phyloP scores from a whole-genome alignment of 1,140 invertebrate genomes.

The Dolichoris vasculosae region DNA sequence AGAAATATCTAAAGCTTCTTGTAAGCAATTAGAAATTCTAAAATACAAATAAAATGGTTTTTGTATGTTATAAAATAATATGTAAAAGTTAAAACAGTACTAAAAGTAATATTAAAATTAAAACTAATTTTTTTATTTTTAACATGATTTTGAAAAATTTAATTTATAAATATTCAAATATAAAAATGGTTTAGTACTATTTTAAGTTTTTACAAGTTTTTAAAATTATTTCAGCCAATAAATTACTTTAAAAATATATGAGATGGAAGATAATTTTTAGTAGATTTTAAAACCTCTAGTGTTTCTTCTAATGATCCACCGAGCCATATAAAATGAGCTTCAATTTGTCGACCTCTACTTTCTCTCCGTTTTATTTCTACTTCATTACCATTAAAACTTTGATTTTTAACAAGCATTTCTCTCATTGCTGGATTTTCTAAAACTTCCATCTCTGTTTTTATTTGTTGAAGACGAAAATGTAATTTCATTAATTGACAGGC shows the following conservation, averaged over 20 bases:
- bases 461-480: constrained; percentile 77
- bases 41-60: constrained; percentile 48
- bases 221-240: not conserved
- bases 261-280: constrained; percentile 65
- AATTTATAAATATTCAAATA: too few species aligned
- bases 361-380: constrained; percentile 56
- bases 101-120: not conserved
- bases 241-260: constrained; percentile 68
- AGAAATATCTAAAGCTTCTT: constrained; percentile 72
- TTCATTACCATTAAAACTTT: constrained; percentile 59
- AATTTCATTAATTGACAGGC: constrained; percentile 74
- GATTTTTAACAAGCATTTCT: constrained; percentile 68
- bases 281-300: constrained; percentile 69
- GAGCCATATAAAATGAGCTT: constrained; percentile 75
- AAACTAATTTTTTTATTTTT: not conserved
- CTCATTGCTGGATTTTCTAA: constrained; percentile 78
- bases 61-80: not conserved
- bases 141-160: not conserved
- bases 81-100: not conserved
- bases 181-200: constrained; percentile 10
- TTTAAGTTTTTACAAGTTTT: constrained; percentile 10
- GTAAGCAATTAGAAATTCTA: constrained; percentile 68
- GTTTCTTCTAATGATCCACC: constrained; percentile 72
- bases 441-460: constrained; percentile 78
- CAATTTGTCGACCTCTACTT: constrained; percentile 56